phyloP scores from a whole-genome alignment of 2,888 invertebrate species.

The Reticulitermes lucifugus region DNA sequence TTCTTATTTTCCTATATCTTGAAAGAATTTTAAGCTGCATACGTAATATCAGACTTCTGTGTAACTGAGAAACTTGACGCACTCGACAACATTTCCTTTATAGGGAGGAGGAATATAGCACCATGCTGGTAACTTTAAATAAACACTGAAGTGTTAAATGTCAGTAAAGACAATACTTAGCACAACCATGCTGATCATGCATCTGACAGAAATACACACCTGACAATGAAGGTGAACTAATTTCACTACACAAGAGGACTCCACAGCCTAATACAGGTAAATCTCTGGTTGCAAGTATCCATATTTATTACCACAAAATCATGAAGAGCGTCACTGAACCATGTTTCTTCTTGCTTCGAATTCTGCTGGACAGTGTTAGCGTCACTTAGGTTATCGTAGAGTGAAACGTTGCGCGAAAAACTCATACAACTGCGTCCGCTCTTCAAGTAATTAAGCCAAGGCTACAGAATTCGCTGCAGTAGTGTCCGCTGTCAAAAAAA shows the following conservation, averaged over 20 bases:
- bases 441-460: slow-evolving; percentile 3
- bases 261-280: slow-evolving; percentile 15
- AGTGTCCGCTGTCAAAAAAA: not conserved
- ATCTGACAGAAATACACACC: slow-evolving; percentile 1
- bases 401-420: slow-evolving; percentile 37
- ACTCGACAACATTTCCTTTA: no score
- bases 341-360: slow-evolving; percentile 15
- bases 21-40: no score
- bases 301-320: slow-evolving; percentile 17
- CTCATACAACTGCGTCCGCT: slow-evolving; percentile 30
- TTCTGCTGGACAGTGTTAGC: not conserved
- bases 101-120: no score
- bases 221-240: slow-evolving; percentile 16
- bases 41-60: no score
- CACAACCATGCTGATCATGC: not conserved
- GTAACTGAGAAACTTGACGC: no score
- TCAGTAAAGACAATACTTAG: no score
- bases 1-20: no score
- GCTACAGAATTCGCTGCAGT: not conserved
- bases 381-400: slow-evolving; percentile 26
- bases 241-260: slow-evolving; percentile 16
- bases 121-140: no score
- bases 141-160: no score
- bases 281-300: not conserved
- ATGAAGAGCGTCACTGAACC: slow-evolving; percentile 23